Percentiles rank a stretch among this genome's conserved stretches.
Conservation (phyloP, 2,113 vertebrate genomes). For the Ivindomyrus marchei region DNA sequence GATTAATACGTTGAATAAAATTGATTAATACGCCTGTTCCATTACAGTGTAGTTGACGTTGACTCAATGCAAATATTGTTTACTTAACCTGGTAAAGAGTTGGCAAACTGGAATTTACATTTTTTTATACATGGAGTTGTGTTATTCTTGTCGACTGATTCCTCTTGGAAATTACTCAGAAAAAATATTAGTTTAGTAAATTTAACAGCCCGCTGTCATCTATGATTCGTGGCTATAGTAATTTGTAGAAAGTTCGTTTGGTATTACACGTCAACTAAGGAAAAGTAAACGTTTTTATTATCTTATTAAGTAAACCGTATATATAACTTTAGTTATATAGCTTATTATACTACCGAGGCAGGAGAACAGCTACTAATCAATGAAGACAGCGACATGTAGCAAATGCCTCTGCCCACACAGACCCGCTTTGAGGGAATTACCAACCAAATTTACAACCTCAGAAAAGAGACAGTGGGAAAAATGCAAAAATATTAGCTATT, state of each 20-base stretch:
- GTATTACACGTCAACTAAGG: background rate
- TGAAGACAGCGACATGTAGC: background rate
- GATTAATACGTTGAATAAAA: background rate
- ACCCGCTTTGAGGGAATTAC: background rate
- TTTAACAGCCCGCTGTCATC: background rate
- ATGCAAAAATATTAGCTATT: background rate
- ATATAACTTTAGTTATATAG: background rate
- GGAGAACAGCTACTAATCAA: background rate
- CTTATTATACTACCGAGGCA: background rate
- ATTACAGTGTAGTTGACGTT: background rate
- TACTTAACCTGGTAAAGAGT: background rate
- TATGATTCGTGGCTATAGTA: background rate
- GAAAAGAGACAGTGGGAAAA: background rate
- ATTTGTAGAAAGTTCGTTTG: background rate
- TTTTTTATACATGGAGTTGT: background rate
- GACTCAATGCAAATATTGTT: background rate
- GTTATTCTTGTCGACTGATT: background rate
- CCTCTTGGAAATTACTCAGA: background rate
- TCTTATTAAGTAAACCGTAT: background rate
- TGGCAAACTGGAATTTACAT: background rate
- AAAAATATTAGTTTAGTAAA: background rate
- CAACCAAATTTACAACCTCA: background rate
- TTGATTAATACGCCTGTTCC: slow-evolving; percentile 15
- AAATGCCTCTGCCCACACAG: background rate
- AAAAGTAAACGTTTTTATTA: background rate